A percentile compares a stretch with the other conserved stretches of the same genome.
Conservation (phyloP, 1,140 invertebrate species). For the Dinothrombium tinctorium region DNA sequence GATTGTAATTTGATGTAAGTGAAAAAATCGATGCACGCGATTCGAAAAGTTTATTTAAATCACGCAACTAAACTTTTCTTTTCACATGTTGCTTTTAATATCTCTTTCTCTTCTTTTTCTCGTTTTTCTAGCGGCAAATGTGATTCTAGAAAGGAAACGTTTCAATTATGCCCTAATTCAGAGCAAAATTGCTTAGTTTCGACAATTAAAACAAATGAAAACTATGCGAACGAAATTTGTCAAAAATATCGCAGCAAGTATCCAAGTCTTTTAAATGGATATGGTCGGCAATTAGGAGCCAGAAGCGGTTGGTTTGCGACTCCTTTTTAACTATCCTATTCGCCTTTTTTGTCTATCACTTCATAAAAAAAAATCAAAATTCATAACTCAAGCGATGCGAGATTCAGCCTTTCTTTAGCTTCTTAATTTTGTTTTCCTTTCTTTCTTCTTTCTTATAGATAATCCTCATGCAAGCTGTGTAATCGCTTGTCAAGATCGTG, state of each 20-base stretch:
- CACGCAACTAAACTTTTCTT: too few species aligned
- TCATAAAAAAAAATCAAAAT: too few species aligned
- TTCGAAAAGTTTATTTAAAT: too few species aligned
- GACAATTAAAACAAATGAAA: constrained; percentile 7
- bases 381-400: too few species aligned
- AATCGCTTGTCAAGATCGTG: constrained; percentile 16
- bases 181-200: constrained; percentile 4
- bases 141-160: constrained; percentile 11
- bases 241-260: constrained; percentile 15
- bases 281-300: constrained; percentile 14
- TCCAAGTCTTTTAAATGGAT: constrained; percentile 15
- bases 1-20: constrained; percentile 15
- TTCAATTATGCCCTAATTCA: constrained; percentile 13
- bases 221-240: constrained; percentile 15
- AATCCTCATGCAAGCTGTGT: constrained; percentile 15
- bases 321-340: constrained; percentile 2
- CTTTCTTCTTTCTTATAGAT: constrained; percentile 3
- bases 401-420: constrained; percentile 2
- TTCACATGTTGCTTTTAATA: too few species aligned
- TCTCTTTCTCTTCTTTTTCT: background rate
- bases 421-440: background rate
- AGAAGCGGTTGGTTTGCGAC: constrained; percentile 8
- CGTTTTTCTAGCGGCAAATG: constrained; percentile 10
- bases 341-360: too few species aligned
- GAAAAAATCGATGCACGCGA: too few species aligned